Conservation (phyloP, 2,888 invertebrate genomes). For the Hesperia comma region DNA sequence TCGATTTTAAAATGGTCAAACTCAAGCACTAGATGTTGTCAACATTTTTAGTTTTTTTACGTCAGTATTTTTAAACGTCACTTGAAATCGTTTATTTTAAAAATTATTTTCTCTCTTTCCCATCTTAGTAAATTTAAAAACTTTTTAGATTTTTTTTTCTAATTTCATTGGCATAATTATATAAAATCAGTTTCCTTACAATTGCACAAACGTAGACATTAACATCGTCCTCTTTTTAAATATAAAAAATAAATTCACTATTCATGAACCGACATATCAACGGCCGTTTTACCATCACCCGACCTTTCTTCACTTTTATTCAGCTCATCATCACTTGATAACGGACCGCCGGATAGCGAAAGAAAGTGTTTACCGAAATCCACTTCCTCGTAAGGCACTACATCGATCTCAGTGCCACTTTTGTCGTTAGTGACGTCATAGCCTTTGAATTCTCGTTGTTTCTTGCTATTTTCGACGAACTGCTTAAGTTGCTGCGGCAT, state of each 20-base stretch:
- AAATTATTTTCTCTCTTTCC: neutral
- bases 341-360: slow-evolving; percentile 49
- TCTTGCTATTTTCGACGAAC: slow-evolving; percentile 82
- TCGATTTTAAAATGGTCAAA: too few species aligned
- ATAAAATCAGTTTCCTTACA: neutral
- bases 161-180: slow-evolving; percentile 3
- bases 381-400: slow-evolving; percentile 48
- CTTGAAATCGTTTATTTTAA: neutral
- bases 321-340: slow-evolving; percentile 68
- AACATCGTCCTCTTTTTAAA: neutral
- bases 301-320: slow-evolving; percentile 26
- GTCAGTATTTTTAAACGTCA: too few species aligned
- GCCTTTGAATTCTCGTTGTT: slow-evolving; percentile 69
- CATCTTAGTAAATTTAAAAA: neutral
- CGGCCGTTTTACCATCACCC: slow-evolving; percentile 54
- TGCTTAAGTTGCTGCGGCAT: slow-evolving; percentile 84
- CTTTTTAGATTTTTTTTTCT: neutral
- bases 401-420: slow-evolving; percentile 56
- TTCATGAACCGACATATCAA: slow-evolving; percentile 66
- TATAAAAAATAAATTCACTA: neutral
- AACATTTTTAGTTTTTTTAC: too few species aligned
- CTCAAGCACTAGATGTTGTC: too few species aligned
- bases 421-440: slow-evolving; percentile 52
- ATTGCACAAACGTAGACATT: neutral
- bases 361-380: slow-evolving; percentile 78